A percentile compares a stretch with the other conserved stretches of the same genome.
Evolutionary conservation across 64 coral and sea anemone species (phyloP).

Genomic region (Stichodactyla mertensii): DNA sequence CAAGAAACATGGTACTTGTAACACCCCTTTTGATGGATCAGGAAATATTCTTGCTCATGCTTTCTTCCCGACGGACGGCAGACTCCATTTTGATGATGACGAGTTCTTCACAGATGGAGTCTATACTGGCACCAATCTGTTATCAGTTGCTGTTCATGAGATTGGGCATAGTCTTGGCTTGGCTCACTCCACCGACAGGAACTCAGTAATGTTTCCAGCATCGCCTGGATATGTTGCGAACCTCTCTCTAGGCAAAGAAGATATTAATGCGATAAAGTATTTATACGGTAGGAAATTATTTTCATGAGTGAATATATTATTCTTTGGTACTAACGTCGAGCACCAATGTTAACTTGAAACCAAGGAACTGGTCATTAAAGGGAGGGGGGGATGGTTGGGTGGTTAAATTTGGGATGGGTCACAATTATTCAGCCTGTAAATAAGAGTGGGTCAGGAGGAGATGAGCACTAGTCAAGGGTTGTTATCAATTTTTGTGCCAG

Average conservation of each 20-base stretch:
- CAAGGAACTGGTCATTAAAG: no score
- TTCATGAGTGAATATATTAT: no score
- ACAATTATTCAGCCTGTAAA: no score
- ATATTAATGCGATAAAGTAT: slow-evolving; percentile 44
- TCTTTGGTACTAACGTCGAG: no score
- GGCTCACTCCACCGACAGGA: slow-evolving; percentile 47
- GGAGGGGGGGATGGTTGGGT: no score
- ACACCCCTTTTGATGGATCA: slow-evolving; percentile 44
- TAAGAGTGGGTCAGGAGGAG: no score
- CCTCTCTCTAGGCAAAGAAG: slow-evolving; percentile 47
- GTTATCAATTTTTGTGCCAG: no score
- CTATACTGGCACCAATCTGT: slow-evolving; percentile 47
- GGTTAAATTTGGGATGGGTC: no score
- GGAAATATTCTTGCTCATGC: slow-evolving; percentile 68
- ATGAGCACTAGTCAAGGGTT: no score
- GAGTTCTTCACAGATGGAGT: slow-evolving; percentile 60
- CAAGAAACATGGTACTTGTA: slow-evolving; percentile 36
- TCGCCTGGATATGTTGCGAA: slow-evolving; percentile 51
- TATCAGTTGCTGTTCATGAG: slow-evolving; percentile 74
- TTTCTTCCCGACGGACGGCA: slow-evolving; percentile 44
- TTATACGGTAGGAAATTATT: slow-evolving; percentile 56
- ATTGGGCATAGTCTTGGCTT: slow-evolving; percentile 76
- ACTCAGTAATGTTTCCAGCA: slow-evolving; percentile 53
- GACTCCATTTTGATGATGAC: slow-evolving; percentile 86
- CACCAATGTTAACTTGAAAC: no score